phyloP scores from a whole-genome alignment of 2,888 invertebrate species.

The Drosophila cognata region DNA sequence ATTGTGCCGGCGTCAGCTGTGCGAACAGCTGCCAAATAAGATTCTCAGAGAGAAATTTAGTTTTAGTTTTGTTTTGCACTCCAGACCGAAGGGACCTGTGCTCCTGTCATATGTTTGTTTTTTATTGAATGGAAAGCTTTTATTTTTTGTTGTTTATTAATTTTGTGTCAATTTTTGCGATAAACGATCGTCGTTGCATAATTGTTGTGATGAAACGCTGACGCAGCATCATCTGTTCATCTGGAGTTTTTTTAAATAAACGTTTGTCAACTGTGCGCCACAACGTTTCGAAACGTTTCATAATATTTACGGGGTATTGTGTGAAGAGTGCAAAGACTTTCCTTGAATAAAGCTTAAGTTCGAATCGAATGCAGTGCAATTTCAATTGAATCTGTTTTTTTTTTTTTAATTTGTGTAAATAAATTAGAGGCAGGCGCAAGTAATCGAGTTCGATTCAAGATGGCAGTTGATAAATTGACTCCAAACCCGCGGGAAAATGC shows the following conservation, averaged over 20 bases:
- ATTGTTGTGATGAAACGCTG: conserved; percentile 32
- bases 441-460: conserved; percentile 12
- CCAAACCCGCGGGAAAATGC: conserved; percentile 87
- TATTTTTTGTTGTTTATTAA: conserved; percentile 7
- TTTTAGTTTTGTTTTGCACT: conserved; percentile 50
- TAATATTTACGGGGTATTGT: background rate
- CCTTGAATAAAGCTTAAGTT: background rate
- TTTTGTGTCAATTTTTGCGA: conserved; percentile 3
- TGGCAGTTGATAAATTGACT: conserved; percentile 84
- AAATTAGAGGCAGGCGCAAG: background rate
- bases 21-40: conserved; percentile 37
- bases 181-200: conserved; percentile 1
- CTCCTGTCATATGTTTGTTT: background rate
- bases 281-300: conserved; percentile 49
- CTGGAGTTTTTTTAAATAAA: conserved; percentile 18
- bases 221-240: conserved; percentile 1
- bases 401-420: background rate
- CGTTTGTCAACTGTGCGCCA: background rate
- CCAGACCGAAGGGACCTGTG: conserved; percentile 14
- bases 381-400: background rate
- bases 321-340: background rate
- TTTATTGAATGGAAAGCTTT: conserved; percentile 45
- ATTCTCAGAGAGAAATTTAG: conserved; percentile 13
- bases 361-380: background rate
- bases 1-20: conserved; percentile 37